phyloP scores from a whole-genome alignment of 2,888 invertebrate genomes.

The Parapristionchus giblindavisi region DNA sequence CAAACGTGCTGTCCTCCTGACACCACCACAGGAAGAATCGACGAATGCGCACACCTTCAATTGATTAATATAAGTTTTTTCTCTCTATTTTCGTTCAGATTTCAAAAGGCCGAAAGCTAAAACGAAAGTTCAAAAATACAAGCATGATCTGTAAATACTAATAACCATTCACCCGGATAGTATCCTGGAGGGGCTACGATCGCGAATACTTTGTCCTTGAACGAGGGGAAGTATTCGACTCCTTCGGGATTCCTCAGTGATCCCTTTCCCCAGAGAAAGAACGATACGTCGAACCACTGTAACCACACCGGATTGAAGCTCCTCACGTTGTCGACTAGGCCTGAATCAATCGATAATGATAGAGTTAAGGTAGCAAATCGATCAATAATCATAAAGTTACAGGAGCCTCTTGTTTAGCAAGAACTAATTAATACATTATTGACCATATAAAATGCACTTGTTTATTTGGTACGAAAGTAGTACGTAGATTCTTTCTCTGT shows the following conservation, averaged over 20 bases:
- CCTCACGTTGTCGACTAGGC: conserved; percentile 70
- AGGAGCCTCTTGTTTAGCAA: too few species aligned
- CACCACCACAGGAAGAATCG: conserved; percentile 72
- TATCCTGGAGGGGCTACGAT: conserved; percentile 87
- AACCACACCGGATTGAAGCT: conserved; percentile 53
- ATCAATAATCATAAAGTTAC: too few species aligned
- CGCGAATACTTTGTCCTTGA: conserved; percentile 74
- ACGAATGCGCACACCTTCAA: conserved; percentile 68
- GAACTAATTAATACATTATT: too few species aligned
- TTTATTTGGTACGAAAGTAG: too few species aligned
- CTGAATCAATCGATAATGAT: conserved; percentile 76
- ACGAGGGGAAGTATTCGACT: conserved; percentile 43
- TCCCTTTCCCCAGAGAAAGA: conserved; percentile 77
- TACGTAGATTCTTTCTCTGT: too few species aligned
- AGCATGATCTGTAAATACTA: too few species aligned
- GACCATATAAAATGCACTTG: too few species aligned
- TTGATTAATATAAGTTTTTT: neutral
- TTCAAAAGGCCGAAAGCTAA: neutral
- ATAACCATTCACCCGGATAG: conserved; percentile 76
- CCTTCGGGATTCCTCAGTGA: conserved; percentile 74
- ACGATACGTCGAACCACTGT: conserved; percentile 77
- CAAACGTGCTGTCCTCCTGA: conserved; percentile 80
- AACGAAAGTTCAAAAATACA: too few species aligned
- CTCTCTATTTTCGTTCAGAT: neutral
- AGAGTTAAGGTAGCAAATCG: neutral